Evolutionary conservation across 2,888 invertebrate species (phyloP), one percentile per base, ranked within the genome.

Genomic region (Pseudococcus longispinus): DNA sequence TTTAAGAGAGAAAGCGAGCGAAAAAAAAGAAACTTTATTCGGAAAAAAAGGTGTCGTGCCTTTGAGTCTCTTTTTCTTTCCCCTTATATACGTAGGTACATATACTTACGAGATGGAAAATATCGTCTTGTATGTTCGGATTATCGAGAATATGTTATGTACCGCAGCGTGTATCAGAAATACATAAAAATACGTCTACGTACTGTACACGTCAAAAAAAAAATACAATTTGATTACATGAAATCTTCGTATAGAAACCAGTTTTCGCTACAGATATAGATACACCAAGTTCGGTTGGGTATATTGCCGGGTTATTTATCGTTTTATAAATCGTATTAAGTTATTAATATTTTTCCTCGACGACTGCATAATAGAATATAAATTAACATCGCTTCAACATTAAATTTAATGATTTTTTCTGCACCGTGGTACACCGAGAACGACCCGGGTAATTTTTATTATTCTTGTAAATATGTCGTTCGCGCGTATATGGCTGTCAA

Each of bases 281-380:
- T 55, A 46, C 23, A 8, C 83, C 29, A 37, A 37, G 8, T 20
- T 4, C 29, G 70, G 6, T 23, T 46, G 46, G 37, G 37, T 20
- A 83, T 44, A 83, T 26, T 84, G 37, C 32, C 60, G 84, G 20
- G 32, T 84, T 60, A 84, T 84, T 84, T 84, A 84, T 84, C 84
- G 84, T 60, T 84, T 84, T 84, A 84, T 84, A 84, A 84, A 60
- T 80, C 51, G 84, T 84, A 84, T 84, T 84, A 84, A 84, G 84
- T 84, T 84, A 84, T 84, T 55, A 84, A 84, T 84, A 84, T 32
- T 84, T 55, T 84, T 60, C 20, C 55, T 13, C 15, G n/a, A 51
- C 60, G 32, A 60, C 60, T 37, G 32, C 60, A 60, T 84, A 84
- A 84, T 84, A 84, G 55, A 84, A 84, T 55, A 60, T 84, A 84